Evolutionary conservation across 2,797 vertebrate species (phyloP), one percentile per base, ranked within the genome.

Genomic region (Ceryle rudis): DNA sequence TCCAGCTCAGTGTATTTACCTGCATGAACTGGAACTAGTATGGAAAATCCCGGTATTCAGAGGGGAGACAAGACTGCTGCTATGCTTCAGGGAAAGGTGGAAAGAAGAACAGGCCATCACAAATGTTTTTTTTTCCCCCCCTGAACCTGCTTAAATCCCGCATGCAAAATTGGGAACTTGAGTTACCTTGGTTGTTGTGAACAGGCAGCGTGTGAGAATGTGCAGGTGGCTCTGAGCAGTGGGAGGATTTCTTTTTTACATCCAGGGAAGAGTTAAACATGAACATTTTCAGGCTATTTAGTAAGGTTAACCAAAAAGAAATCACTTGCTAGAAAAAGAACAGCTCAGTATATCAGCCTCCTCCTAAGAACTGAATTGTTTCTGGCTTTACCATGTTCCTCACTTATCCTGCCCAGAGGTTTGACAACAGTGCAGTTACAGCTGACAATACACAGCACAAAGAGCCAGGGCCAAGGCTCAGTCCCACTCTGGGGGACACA

Each of bases 221-320:
- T 6, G 8, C 35, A 20, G 1, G 4, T 7, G 1, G 12, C 15
- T 0, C 5, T 10, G 9, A 35, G 44, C 69, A 78, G 17, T 0
- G 1, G 2, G n/a, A 66, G 46, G 9, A 13, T 37, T 81, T 46
- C 26, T 83, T 46, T 25, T 85, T 46, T 22, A 17, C 13, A 22
- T 15, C 65, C 29, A 13, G 4, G 35, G 28, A 67, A 57, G 62
- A n/a, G 69, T 58, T 84, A 84, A 94, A 35, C 25, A 28, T 11
- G 46, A 92, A 29, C 11, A 25, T 51, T 81, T 86, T 33, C 29
- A 28, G 33, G 61, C 9, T 77, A 66, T 79, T 89, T 78, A 33
- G 21, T 28, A 71, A 73, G 44, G 25, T 37, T 81, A 49, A 84
- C 55, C 17, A 28, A 70, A 61, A 71, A 78, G 46, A 81, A 66